phyloP scores from a whole-genome alignment of 1,140 invertebrate genomes.

The Grapholita molesta region DNA sequence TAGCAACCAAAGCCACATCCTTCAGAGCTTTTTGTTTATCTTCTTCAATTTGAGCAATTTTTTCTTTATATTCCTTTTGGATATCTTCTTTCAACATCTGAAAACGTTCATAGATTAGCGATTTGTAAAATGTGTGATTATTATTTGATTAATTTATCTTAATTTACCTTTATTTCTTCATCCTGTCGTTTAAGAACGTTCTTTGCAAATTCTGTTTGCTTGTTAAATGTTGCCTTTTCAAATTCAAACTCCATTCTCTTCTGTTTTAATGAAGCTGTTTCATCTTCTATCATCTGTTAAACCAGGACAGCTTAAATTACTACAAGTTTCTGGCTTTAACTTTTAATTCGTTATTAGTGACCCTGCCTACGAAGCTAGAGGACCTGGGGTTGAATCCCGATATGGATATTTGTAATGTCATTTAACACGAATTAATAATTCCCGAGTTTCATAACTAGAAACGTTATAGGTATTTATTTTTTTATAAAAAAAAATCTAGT shows the following conservation, averaged over 20 bases:
- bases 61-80: constrained; percentile 65
- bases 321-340: too few relatives aligned
- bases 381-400: too few relatives aligned
- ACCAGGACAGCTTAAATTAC: too few relatives aligned
- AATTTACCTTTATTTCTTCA: constrained; percentile 62
- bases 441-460: too few relatives aligned
- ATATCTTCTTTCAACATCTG: constrained; percentile 63
- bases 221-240: constrained; percentile 68
- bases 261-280: constrained; percentile 56
- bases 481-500: too few relatives aligned
- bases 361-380: too few relatives aligned
- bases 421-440: too few relatives aligned
- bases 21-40: constrained; percentile 55
- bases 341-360: too few relatives aligned
- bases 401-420: too few relatives aligned
- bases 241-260: constrained; percentile 74
- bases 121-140: background rate
- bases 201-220: constrained; percentile 72
- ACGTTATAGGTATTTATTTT: too few relatives aligned
- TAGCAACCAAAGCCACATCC: constrained; percentile 50
- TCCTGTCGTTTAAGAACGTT: constrained; percentile 69
- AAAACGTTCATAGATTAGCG: constrained; percentile 14
- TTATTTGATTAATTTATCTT: too few relatives aligned
- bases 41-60: constrained; percentile 60
- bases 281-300: constrained; percentile 68